These are phyloP conservation scores for Montipora efflorescens DNA, from an alignment of 64 coral and sea anemone species.

Conservation along the genomic window DNA sequence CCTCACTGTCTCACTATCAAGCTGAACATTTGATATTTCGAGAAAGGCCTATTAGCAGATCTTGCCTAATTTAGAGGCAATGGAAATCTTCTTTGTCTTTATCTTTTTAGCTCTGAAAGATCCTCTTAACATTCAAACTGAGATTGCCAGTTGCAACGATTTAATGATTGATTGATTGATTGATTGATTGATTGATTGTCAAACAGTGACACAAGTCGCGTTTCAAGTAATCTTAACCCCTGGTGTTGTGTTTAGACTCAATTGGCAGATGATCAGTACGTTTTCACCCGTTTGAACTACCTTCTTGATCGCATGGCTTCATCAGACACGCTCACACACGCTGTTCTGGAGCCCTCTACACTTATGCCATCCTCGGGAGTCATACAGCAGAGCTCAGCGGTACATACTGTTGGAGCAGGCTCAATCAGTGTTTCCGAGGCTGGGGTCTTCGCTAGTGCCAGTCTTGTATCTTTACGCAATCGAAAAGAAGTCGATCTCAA, in stretches of 20 bases:
- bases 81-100: too few relatives aligned
- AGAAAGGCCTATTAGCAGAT: too few relatives aligned
- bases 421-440: slow-evolving; percentile 68
- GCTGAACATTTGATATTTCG: too few relatives aligned
- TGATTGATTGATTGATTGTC: neutral
- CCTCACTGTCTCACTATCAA: too few relatives aligned
- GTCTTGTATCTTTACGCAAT: slow-evolving; percentile 69
- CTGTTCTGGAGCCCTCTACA: slow-evolving; percentile 67
- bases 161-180: too few relatives aligned
- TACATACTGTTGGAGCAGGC: slow-evolving; percentile 80
- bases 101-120: too few relatives aligned
- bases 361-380: slow-evolving; percentile 86
- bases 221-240: too few relatives aligned
- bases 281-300: slow-evolving; percentile 90
- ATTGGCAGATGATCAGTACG: slow-evolving; percentile 87
- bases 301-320: slow-evolving; percentile 92
- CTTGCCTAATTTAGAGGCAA: too few relatives aligned
- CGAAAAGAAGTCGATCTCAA: slow-evolving; percentile 94
- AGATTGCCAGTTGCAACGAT: too few relatives aligned
- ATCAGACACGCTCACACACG: slow-evolving; percentile 89
- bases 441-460: slow-evolving; percentile 96
- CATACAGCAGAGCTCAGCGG: slow-evolving; percentile 75
- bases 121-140: too few relatives aligned
- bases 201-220: too few relatives aligned
- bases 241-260: slow-evolving; percentile 56